Evolutionary conservation across 2,113 vertebrate genomes (phyloP), one percentile per base, ranked within the genome.

Genomic region (Spheniscus mendiculus): DNA sequence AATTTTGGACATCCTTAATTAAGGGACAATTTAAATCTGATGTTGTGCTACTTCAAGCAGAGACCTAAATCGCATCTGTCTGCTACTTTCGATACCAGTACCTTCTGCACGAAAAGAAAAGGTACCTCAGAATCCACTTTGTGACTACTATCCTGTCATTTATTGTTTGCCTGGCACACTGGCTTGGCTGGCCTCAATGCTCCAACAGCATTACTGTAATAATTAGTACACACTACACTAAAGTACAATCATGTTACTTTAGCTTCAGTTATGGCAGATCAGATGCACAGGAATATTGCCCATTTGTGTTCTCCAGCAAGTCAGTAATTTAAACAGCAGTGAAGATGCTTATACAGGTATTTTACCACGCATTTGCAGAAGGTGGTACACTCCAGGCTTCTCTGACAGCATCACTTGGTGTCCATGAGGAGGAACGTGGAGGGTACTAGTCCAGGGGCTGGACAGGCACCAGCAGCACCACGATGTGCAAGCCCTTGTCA

Each of bases 1-100:
- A 30, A 36, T 53, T 59, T 49, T 58, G 26, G 38, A 16, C 25
- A 53, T 45, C 6, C 2, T 7, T 53, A 47, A 32, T 19, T 52
- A 79, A 72, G 13, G 5, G 10, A 26, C 3, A 19, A 12, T 59
- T 56, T 47, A 27, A 66, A 84, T 59, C 15, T 42, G 27, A 23
- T 42, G 29, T 42, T 50, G 20, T 53, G 34, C n/a, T 47, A 42
- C 45, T 8, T 22, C 52, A 59, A 44, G 32, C 42, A 71, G 38
- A 88, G 38, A 71, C 10, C 16, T 71, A 40, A 29, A 65, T 14
- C 0, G 2, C 2, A 45, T 18, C 0, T 7, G 2, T 53, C 58
- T 78, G 38, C 32, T 55, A 36, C 42, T 69, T 76, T 42, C 69
- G 21, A 12, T 27, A 74, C 15, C 32, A 18, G n/a, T 23, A 49